Evolutionary conservation across 2,888 invertebrate genomes (phyloP), one percentile per base, ranked within the genome.

Genomic region (Torymus auratus): DNA sequence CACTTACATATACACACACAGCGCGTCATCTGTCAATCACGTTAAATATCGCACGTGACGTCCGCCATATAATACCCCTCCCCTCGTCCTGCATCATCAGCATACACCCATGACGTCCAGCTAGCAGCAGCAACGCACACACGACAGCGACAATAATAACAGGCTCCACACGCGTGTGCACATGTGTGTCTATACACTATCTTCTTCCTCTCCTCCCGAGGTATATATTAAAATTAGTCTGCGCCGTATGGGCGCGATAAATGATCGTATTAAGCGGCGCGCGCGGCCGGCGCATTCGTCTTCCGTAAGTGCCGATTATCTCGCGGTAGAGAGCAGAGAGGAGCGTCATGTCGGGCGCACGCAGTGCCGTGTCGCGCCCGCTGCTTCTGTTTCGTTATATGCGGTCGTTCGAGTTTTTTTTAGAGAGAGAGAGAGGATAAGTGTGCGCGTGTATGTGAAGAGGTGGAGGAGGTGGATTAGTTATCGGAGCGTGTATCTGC

Each of bases 291-390:
- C 76, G 82, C 84, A 85, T 85, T 82, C 81, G 83, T 85, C 85
- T 84, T 84, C 83, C 74, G 81, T 80, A 82, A 84, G 83, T 82
- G 84, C 83, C 83, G 85, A 84, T 85, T 85, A 84, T 85, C 84
- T 84, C 76, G 41, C 41, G 41, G 7, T n/a, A n/a, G 41, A 1
- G 41, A 20, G 7, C 3, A 7, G 80, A 7, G 80, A 72, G 73
- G 28, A 73, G 56, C 80, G 79, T 79, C 67, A 78, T 70, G 72
- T 75, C 2, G 7, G 53, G 50, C 1, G 83, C 82, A 23, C 41
- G 53, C 52, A 28, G 71, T 62, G 58, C 58, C 75, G 41, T 17
- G 65, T 60, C 15, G 60, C 61, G 65, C 52, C 41, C 41, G 41
- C 41, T 41, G 41, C 41, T 55, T 14, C 69, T 55, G 60, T 41